Evolutionary conservation across 2,797 vertebrate genomes (phyloP).

Genomic region (Labroides dimidiatus): DNA sequence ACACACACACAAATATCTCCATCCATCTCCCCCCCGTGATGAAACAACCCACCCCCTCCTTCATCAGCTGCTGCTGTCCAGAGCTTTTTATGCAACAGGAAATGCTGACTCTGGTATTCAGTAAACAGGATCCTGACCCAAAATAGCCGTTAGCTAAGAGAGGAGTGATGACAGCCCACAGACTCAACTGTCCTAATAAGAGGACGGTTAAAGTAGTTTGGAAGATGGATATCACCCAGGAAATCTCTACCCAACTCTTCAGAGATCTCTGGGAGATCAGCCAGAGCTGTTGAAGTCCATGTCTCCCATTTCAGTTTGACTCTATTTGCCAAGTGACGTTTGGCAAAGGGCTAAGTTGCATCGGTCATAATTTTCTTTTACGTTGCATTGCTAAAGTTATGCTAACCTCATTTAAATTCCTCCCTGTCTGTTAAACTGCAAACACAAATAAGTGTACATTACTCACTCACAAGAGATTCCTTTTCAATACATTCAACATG

Average conservation of each 20-base stretch:
- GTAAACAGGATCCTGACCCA: constrained; percentile 75
- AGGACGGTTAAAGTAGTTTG: constrained; percentile 43
- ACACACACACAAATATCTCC: constrained; percentile 44
- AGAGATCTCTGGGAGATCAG: constrained; percentile 40
- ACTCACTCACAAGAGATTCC: no score
- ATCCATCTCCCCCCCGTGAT: constrained; percentile 37
- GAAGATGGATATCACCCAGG: constrained; percentile 64
- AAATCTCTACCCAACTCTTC: constrained; percentile 55
- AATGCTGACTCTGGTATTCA: constrained; percentile 63
- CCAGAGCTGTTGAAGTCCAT: constrained; percentile 36
- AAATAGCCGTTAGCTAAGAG: constrained; percentile 57
- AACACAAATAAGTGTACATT: no score
- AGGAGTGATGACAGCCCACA: constrained; percentile 45
- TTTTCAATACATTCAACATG: no score
- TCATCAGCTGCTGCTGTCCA: constrained; percentile 38
- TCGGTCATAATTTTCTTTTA: no score
- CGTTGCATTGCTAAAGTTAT: no score
- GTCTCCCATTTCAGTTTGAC: no score
- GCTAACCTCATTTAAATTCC: no score
- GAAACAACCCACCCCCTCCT: constrained; percentile 19
- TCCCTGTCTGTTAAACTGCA: no score
- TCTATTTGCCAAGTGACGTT: no score
- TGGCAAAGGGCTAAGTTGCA: no score
- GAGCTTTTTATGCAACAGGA: constrained; percentile 60
- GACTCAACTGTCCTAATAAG: constrained; percentile 50